A percentile compares a stretch with the other conserved stretches of the same genome.
These are phyloP conservation scores for Sitta carolinensis DNA, from an alignment of 2,797 vertebrate species.

Conservation along the genomic window DNA sequence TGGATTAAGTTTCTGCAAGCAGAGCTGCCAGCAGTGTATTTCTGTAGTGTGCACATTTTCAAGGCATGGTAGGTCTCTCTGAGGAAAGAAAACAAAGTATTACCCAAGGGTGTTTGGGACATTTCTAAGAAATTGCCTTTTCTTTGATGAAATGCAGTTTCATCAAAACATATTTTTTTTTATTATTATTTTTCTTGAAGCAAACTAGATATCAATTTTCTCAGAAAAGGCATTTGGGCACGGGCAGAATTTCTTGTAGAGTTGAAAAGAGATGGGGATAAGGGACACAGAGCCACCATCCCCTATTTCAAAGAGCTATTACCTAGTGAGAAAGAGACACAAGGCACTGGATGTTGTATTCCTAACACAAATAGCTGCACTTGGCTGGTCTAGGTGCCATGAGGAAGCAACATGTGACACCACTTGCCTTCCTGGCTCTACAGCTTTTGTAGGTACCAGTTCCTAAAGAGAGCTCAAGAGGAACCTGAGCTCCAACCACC, in stretches of 20 bases:
- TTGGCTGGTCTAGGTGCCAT: neutral
- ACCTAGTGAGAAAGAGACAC: neutral
- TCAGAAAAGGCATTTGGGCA: neutral
- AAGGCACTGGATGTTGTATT: neutral
- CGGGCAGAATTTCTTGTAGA: neutral
- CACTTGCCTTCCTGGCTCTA: neutral
- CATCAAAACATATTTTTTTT: neutral
- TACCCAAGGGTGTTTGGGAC: neutral
- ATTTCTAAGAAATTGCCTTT: conserved; percentile 11
- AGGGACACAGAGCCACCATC: neutral
- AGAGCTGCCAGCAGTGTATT: neutral
- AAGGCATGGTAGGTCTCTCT: neutral
- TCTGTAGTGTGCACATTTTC: neutral
- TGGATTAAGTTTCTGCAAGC: neutral
- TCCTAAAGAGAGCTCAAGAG: neutral
- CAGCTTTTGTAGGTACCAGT: neutral
- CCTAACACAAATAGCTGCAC: no score
- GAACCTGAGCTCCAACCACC: neutral
- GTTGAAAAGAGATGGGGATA: neutral
- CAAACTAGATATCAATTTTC: neutral
- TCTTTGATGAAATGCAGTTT: neutral
- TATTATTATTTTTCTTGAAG: neutral
- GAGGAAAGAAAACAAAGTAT: neutral
- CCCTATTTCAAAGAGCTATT: neutral
- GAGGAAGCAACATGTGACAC: neutral